Evolutionary conservation across 2,113 vertebrate genomes (phyloP), one percentile per base, ranked within the genome.

Genomic region (Pagrus major): DNA sequence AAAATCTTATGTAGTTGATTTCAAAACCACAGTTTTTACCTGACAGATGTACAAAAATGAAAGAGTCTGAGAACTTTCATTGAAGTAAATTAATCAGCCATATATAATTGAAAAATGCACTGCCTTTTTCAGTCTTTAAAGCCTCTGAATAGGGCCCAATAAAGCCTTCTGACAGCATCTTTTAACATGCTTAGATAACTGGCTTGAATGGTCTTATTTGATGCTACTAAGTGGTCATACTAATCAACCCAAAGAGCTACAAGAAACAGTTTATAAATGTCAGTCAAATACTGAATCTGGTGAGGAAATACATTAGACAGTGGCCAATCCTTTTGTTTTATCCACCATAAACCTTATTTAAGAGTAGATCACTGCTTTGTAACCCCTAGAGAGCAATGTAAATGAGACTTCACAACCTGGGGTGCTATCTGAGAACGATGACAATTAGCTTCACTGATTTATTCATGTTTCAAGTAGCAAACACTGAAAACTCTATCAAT

Each of bases 401-500:
- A 25, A 54, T 21, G 18, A 69, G 25, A 60, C 44, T 52, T 37
- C 42, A 23, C 9, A 52, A 33, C 21, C 1, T 25, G 44, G 23
- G 9, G 46, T 23, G 80, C 42, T 11, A 52, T 70, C 23, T 41
- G 31, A 69, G 42, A 47, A 41, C 56, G 44, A 42, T 25, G 46
- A 16, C n/a, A 31, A 52, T 61, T 21, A 35, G 59, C 63, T 55
- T 55, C 41, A 63, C 11, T 20, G 33, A 66, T 25, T 35, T 9
- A 20, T 55, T 76, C 16, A 49, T 35, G 25, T 23, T 35, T 37
- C 4, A 46, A 60, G 37, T 2, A 18, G n/a, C 65, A 42, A 71
- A 71, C 25, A 61, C 68, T 55, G 20, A 42, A 67, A 29, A 69
- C 41, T 15, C 18, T 5, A 39, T 66, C 10, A 71, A 39, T 20